A percentile compares a stretch with the other conserved stretches of the same genome.
phyloP scores from a whole-genome alignment of 2,113 vertebrate species.

The Lates calcarifer region DNA sequence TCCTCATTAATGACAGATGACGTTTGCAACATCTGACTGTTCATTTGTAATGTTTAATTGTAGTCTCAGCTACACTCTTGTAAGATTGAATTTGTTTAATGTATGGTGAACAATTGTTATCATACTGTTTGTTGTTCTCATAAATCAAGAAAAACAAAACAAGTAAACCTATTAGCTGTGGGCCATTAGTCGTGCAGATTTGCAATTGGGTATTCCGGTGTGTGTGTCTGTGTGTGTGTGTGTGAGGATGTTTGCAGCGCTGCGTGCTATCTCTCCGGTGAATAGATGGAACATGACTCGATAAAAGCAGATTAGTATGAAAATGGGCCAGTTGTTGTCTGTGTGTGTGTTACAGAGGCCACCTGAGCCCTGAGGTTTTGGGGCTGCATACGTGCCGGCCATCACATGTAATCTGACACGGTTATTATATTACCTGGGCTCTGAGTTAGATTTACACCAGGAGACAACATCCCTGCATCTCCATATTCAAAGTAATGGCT shows the following conservation, averaged over 20 bases:
- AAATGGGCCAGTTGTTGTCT: constrained; percentile 45
- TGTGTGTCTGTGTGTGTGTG: constrained; percentile 7
- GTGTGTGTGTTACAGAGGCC: constrained; percentile 30
- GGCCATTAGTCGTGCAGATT: constrained; percentile 39
- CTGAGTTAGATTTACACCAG: constrained; percentile 57
- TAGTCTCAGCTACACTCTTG: constrained; percentile 8
- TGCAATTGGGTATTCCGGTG: constrained; percentile 26
- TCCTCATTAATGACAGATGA: constrained; percentile 4
- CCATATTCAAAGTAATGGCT: constrained; percentile 71
- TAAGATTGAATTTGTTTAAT: constrained; percentile 49
- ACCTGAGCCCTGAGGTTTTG: constrained; percentile 73
- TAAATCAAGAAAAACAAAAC: constrained; percentile 31
- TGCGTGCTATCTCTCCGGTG: constrained; percentile 18
- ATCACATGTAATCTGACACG: constrained; percentile 61
- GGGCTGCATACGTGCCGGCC: constrained; percentile 55
- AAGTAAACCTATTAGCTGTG: constrained; percentile 56
- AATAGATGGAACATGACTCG: constrained; percentile 36
- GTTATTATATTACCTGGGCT: constrained; percentile 71
- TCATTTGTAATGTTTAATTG: constrained; percentile 50
- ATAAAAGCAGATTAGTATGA: constrained; percentile 67
- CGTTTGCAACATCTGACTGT: constrained; percentile 18
- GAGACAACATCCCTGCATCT: constrained; percentile 57
- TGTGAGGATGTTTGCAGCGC: constrained; percentile 8
- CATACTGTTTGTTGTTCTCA: constrained; percentile 21
- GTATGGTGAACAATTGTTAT: constrained; percentile 21